Base-by-base conservation (phyloP, 2,113 vertebrate species). In the Rhabdomys dilectus region DNA sequence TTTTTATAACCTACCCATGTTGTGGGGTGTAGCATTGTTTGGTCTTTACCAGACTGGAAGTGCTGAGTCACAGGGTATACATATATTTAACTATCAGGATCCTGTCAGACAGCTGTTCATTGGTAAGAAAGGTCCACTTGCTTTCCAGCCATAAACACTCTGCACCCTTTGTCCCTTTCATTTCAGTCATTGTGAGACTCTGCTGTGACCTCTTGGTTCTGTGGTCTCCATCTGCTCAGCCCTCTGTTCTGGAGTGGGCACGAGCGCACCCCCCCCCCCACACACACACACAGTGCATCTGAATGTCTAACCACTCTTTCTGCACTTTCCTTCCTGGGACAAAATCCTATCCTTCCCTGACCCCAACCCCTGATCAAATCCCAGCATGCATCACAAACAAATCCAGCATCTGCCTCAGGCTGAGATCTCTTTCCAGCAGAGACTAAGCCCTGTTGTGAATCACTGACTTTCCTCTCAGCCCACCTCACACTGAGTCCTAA, bases 121-220 rank as follows among this genome's bases (percentile, higher is more conserved):
- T 84, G 88, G 60, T 92, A 68, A 94, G 73, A 91, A 92, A 93
- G 81, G 72, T 75, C 53, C 62, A 90, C 24, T 76, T 96, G 62
- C 26, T 96, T 80, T 17, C 64, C 17, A 82, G 72, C 7, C 39
- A 91, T 45, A 84, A 34, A 42, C 24, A 42, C 75, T 89, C 87
- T 1, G 2, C 77, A 60, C 48, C 93, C 31, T 87, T n/a, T 39
- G 21, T 72, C 64, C 3, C 94, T 95, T 97, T 88, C 42, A 77
- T 58, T 73, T 96, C 77, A 78, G 73, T 45, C 72, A 56, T 77
- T 88, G 73, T 85, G 36, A 62, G 29, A 89, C 53, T 94, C 75
- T 96, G 36, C 76, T 91, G 93, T 92, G 94, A 96, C 36, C 12
- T 29, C 5, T 62, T 86, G 0, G 73, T 86, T 95, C 60, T 81